A percentile compares a stretch with the other conserved stretches of the same genome.
Conservation (phyloP, 2,888 invertebrate species). For the Caenorhabditis zanzibari region DNA sequence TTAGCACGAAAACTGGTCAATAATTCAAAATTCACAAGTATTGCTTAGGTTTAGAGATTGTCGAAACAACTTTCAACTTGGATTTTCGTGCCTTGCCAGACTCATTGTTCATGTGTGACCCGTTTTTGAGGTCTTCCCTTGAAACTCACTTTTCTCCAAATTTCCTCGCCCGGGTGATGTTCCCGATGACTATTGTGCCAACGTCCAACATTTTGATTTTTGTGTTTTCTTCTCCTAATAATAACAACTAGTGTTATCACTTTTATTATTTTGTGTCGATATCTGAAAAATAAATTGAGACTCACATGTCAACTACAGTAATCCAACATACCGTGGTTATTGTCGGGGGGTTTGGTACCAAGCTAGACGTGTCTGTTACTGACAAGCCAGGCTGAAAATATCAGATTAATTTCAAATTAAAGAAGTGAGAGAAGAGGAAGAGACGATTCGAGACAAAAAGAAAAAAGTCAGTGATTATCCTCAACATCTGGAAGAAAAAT, state of each 20-base stretch:
- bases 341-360: constrained; percentile 38
- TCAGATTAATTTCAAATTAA: not conserved
- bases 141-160: constrained; percentile 56
- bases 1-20: constrained; percentile 7
- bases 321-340: constrained; percentile 21
- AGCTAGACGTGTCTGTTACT: constrained; percentile 34
- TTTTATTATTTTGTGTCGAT: not conserved
- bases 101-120: constrained; percentile 11
- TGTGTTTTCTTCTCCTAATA: constrained; percentile 29
- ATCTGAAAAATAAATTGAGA: constrained; percentile 25
- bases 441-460: not conserved
- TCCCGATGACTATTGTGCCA: constrained; percentile 42
- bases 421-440: not conserved
- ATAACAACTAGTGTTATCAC: constrained; percentile 18
- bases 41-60: not conserved
- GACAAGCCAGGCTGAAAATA: constrained; percentile 38
- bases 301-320: not conserved
- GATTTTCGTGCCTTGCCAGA: not conserved
- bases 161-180: constrained; percentile 43
- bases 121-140: not conserved
- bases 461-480: constrained; percentile 22
- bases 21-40: constrained; percentile 49
- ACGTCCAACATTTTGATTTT: constrained; percentile 44
- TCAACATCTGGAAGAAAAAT: constrained; percentile 12
- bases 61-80: constrained; percentile 14